phyloP scores from a whole-genome alignment of 37 sponge, comb jelly and placozoan genomes.

The Halichondria panicea region DNA sequence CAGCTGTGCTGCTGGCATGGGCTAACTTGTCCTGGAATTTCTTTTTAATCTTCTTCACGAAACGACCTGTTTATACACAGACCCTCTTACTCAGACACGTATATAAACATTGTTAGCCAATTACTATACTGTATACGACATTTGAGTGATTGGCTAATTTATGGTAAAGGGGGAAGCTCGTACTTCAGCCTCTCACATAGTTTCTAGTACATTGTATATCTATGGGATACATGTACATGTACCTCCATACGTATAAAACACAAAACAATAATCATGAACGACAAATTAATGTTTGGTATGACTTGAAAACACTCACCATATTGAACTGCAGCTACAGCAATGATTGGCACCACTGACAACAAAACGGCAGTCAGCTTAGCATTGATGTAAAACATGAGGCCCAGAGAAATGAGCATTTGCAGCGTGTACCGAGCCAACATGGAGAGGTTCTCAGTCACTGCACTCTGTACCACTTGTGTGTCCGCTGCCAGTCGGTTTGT shows the following conservation, averaged over 20 bases:
- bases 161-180: no score
- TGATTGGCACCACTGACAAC: conserved; percentile 77
- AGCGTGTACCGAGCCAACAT: conserved; percentile 74
- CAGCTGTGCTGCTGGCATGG: conserved; percentile 75
- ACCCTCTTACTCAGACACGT: no score
- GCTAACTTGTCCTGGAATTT: conserved; percentile 81
- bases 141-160: no score
- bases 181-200: no score
- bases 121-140: no score
- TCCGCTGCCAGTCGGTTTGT: conserved; percentile 80
- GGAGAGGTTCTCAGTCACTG: conserved; percentile 75
- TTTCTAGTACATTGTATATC: no score
- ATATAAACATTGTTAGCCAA: no score
- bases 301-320: conserved; percentile 67
- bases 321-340: conserved; percentile 73
- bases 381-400: conserved; percentile 81
- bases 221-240: no score
- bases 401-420: conserved; percentile 65
- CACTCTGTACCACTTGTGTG: conserved; percentile 81
- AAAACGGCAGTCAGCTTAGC: conserved; percentile 77
- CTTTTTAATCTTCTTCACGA: conserved; percentile 67
- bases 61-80: conserved; percentile 77
- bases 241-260: no score
- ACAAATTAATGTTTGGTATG: no score
- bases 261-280: no score